Conservation (phyloP, 2,113 vertebrate species). For the Naja naja region DNA sequence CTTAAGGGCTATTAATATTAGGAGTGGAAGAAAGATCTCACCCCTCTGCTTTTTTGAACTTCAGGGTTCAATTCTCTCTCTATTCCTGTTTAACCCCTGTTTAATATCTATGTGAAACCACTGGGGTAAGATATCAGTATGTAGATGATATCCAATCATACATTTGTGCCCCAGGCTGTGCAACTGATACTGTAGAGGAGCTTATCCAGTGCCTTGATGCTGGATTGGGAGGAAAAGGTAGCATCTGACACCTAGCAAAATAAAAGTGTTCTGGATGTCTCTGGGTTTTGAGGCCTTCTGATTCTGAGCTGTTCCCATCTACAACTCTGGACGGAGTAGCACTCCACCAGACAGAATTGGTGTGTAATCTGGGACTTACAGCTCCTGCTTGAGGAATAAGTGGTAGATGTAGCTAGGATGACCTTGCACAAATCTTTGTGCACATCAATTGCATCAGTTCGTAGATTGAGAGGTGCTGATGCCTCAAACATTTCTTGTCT, state of each 20-base stretch:
- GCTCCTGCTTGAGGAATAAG: not conserved
- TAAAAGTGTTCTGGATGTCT: not conserved
- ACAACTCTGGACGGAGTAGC: not conserved
- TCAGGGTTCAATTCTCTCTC: not conserved
- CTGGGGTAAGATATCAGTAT: not conserved
- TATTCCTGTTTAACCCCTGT: not conserved
- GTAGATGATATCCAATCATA: not conserved
- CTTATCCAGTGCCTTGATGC: not conserved
- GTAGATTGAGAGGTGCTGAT: not conserved
- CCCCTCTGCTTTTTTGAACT: not conserved
- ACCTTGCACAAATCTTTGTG: not conserved
- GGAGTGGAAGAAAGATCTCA: not conserved
- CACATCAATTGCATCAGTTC: not conserved
- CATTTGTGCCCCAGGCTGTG: not conserved
- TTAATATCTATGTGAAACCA: not conserved
- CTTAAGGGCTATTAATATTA: not conserved
- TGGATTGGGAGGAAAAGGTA: not conserved
- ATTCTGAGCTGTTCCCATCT: not conserved
- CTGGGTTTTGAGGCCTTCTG: not conserved
- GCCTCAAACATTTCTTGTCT: not conserved
- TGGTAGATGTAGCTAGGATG: not conserved
- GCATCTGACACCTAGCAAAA: not conserved
- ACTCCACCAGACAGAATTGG: not conserved
- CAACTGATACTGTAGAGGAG: not conserved
- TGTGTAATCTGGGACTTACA: not conserved